Conservation (phyloP, 1,140 invertebrate genomes). For the Drosophila pseudoananassae region DNA sequence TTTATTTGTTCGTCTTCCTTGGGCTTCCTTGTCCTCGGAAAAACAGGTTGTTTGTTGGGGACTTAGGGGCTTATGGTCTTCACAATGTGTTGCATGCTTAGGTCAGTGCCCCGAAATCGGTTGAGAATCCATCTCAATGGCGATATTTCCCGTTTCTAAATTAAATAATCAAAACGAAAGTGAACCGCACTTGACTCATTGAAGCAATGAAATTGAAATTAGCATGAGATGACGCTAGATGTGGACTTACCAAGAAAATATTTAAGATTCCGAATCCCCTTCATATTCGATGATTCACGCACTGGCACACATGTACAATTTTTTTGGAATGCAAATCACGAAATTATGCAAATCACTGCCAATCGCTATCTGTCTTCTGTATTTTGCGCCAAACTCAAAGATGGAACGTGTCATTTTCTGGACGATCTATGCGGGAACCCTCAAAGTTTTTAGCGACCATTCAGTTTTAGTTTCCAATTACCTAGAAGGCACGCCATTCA, state of each 20-base stretch:
- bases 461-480: conserved; percentile 61
- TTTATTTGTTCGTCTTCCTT: conserved; percentile 1
- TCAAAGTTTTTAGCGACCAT: conserved; percentile 27
- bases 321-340: conserved; percentile 68
- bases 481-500: conserved; percentile 47
- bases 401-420: conserved; percentile 60
- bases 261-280: conserved; percentile 19
- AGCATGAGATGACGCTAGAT: conserved; percentile 25
- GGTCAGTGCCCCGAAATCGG: conserved; percentile 30
- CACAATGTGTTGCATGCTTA: conserved; percentile 53
- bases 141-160: conserved; percentile 24
- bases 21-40: not conserved
- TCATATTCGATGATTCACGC: conserved; percentile 54
- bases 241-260: conserved; percentile 25
- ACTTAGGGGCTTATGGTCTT: conserved; percentile 41
- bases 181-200: conserved; percentile 58
- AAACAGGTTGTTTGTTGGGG: conserved; percentile 46
- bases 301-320: conserved; percentile 39
- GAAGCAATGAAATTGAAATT: conserved; percentile 11
- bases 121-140: conserved; percentile 2
- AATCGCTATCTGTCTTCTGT: conserved; percentile 48
- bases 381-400: conserved; percentile 25
- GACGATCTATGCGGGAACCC: conserved; percentile 15
- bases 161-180: conserved; percentile 40
- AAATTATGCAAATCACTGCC: conserved; percentile 73